Conservation (phyloP, 2,888 invertebrate species). For the Ormyrus labotus region DNA sequence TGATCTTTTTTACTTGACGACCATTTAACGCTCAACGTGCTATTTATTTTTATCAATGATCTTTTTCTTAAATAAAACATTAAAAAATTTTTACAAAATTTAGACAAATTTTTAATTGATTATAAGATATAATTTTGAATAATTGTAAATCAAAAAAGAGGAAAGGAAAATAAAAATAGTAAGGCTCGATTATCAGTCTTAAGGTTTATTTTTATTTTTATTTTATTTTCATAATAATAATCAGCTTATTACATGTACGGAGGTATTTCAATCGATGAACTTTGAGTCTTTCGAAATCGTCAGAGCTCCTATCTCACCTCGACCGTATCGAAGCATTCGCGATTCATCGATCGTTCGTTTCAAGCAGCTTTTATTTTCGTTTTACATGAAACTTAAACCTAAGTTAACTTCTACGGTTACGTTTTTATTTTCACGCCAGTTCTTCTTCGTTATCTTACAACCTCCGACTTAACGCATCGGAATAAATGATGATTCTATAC, state of each 20-base stretch:
- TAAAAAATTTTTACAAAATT: too few species aligned
- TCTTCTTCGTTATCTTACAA: slow-evolving; percentile 44
- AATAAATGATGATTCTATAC: slow-evolving; percentile 46
- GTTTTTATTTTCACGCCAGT: not conserved
- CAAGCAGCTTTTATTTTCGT: slow-evolving; percentile 30
- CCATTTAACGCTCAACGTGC: too few species aligned
- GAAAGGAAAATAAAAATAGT: too few species aligned
- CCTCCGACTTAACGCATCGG: slow-evolving; percentile 47
- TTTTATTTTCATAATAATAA: slow-evolving; percentile 70
- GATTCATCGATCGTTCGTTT: slow-evolving; percentile 33
- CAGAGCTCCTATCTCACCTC: not conserved
- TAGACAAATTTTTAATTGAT: too few species aligned
- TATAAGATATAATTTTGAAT: too few species aligned
- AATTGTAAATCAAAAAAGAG: too few species aligned
- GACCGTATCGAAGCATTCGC: slow-evolving; percentile 9
- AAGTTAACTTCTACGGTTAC: slow-evolving; percentile 44
- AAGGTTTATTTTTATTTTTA: slow-evolving; percentile 64
- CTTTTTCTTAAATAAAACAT: too few species aligned
- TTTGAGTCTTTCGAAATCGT: slow-evolving; percentile 60
- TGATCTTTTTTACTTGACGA: too few species aligned
- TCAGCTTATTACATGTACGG: slow-evolving; percentile 71
- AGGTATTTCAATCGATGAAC: slow-evolving; percentile 73
- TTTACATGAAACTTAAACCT: slow-evolving; percentile 53
- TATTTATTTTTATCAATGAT: too few species aligned
- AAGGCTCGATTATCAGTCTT: slow-evolving; percentile 67